Conservation (phyloP, 2,888 invertebrate genomes). For the Acleris sparsana region DNA sequence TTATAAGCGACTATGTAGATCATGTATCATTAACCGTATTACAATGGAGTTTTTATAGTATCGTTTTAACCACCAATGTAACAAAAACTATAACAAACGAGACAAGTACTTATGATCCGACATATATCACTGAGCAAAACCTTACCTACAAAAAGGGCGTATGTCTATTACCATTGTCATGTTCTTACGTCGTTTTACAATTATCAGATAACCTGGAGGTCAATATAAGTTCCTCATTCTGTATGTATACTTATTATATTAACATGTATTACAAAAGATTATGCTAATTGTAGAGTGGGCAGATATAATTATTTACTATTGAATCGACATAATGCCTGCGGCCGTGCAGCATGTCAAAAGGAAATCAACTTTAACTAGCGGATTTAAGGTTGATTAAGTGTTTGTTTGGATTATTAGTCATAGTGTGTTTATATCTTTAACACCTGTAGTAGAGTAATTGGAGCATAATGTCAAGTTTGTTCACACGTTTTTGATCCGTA, state of each 20-base stretch:
- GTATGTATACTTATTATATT: conserved; percentile 5
- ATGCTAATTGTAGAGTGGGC: conserved; percentile 31
- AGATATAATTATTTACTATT: conserved; percentile 18
- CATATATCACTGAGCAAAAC: conserved; percentile 10
- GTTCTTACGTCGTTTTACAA: neutral
- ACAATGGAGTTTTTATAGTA: conserved; percentile 28
- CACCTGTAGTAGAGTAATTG: conserved; percentile 24
- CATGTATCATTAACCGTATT: conserved; percentile 19
- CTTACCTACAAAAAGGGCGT: neutral
- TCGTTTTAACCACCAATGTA: conserved; percentile 10
- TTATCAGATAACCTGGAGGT: conserved; percentile 8
- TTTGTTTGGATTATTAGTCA: neutral
- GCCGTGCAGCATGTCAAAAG: neutral
- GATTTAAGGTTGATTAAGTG: neutral
- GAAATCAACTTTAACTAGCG: neutral
- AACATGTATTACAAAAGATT: conserved; percentile 24
- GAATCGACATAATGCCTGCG: conserved; percentile 15
- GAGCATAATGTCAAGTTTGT: conserved; percentile 27
- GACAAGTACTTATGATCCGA: conserved; percentile 17
- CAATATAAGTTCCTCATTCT: conserved; percentile 10
- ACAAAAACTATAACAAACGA: conserved; percentile 24
- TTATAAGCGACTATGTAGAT: conserved; percentile 1
- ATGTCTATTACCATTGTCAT: neutral
- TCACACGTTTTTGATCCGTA: conserved; percentile 7
- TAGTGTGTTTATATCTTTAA: conserved; percentile 19